phyloP scores from a whole-genome alignment of 2,888 invertebrate genomes.

The Cheilosia vernalis region DNA sequence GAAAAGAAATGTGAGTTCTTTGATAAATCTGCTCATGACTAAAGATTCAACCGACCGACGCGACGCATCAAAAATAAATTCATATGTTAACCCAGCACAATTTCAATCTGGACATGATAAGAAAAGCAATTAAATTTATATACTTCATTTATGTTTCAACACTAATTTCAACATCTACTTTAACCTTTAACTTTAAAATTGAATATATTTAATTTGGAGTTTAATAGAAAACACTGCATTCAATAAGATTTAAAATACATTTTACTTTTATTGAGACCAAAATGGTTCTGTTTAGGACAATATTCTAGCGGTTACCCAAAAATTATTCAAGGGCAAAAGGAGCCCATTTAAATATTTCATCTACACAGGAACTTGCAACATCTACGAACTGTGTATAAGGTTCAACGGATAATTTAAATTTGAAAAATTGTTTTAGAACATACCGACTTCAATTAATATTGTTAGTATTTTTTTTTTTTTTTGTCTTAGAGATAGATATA shows the following conservation, averaged over 20 bases:
- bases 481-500: slow-evolving; percentile 78
- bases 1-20: no score
- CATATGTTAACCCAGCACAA: no score
- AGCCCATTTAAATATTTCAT: not conserved
- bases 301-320: no score
- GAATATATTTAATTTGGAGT: not conserved
- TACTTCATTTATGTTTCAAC: no score
- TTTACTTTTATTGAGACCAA: no score
- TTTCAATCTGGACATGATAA: no score
- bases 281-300: no score
- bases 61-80: not conserved
- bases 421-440: slow-evolving; percentile 12
- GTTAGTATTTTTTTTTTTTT: not conserved
- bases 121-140: no score
- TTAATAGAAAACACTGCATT: not conserved
- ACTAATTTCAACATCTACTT: no score
- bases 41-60: not conserved
- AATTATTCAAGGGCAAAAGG: not conserved
- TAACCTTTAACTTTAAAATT: no score
- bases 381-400: slow-evolving; percentile 1
- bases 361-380: not conserved
- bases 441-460: slow-evolving; percentile 1
- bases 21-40: not conserved
- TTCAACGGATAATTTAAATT: not conserved
- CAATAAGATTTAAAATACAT: no score